These are phyloP conservation scores for Hipposideros larvatus DNA, from an alignment of 2,797 vertebrate genomes.

Conservation along the genomic window DNA sequence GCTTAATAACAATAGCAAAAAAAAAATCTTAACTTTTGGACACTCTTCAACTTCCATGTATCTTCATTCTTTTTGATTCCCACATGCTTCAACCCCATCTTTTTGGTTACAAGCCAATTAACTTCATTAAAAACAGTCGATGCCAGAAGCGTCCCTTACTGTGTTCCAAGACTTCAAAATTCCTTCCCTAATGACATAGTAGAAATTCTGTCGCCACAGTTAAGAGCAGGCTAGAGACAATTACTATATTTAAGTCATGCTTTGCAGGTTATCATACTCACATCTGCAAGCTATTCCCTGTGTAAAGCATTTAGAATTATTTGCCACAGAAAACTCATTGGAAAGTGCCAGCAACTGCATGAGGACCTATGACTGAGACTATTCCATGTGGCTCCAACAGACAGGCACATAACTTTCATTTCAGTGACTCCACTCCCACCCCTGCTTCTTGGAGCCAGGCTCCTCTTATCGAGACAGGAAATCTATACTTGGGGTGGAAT, in stretches of 20 bases:
- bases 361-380: not conserved
- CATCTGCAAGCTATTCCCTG: slow-evolving; percentile 83
- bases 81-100: slow-evolving; percentile 60
- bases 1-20: slow-evolving; percentile 31
- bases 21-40: slow-evolving; percentile 10
- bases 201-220: slow-evolving; percentile 82
- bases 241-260: slow-evolving; percentile 81
- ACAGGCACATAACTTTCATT: slow-evolving; percentile 6
- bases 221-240: slow-evolving; percentile 83
- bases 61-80: slow-evolving; percentile 47
- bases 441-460: slow-evolving; percentile 2
- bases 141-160: slow-evolving; percentile 72
- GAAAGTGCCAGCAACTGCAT: slow-evolving; percentile 60
- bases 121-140: slow-evolving; percentile 64
- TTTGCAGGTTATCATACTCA: slow-evolving; percentile 82
- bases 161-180: slow-evolving; percentile 77
- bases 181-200: slow-evolving; percentile 83
- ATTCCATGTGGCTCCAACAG: not conserved
- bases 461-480: slow-evolving; percentile 67
- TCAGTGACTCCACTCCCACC: not conserved
- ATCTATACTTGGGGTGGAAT: slow-evolving; percentile 35
- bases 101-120: slow-evolving; percentile 79
- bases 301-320: slow-evolving; percentile 73
- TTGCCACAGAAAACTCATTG: slow-evolving; percentile 73
- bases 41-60: not conserved